Percentiles rank a stretch among this genome's conserved stretches.
Conservation (phyloP, 2,797 vertebrate genomes). For the Microctenopoma steveboyesi region DNA sequence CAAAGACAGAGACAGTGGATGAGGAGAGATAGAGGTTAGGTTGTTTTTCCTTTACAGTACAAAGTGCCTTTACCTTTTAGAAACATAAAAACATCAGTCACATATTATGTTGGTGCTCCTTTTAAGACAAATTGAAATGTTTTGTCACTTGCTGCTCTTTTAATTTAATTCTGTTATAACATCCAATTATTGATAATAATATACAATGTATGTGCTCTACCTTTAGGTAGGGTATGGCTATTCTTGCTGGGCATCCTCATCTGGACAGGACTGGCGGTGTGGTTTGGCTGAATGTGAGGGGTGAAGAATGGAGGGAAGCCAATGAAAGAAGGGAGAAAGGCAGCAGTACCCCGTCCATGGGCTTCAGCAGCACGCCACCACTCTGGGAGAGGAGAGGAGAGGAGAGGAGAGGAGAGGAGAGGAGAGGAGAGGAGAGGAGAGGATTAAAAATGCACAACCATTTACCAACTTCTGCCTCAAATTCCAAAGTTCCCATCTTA, state of each 20-base stretch:
- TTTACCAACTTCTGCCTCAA: conserved; percentile 17
- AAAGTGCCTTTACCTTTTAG: conserved; percentile 16
- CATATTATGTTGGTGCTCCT: conserved; percentile 11
- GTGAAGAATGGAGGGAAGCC: conserved; percentile 93
- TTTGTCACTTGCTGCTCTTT: conserved; percentile 5
- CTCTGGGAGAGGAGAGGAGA: conserved; percentile 80
- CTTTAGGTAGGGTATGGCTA: conserved; percentile 89
- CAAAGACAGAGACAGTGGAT: conserved; percentile 24
- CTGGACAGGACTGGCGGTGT: conserved; percentile 89
- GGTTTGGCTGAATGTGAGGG: conserved; percentile 90
- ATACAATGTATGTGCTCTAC: conserved; percentile 68
- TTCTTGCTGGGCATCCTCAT: conserved; percentile 89
- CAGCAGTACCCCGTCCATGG: conserved; percentile 87
- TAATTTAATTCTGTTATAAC: conserved; percentile 1
- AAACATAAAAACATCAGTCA: conserved; percentile 34
- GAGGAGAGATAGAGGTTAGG: conserved; percentile 19
- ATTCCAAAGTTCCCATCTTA: conserved; percentile 61
- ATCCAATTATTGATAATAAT: not conserved
- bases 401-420: conserved; percentile 44
- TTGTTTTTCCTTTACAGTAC: conserved; percentile 13
- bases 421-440: conserved; percentile 18
- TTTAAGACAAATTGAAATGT: conserved; percentile 12
- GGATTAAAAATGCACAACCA: conserved; percentile 27
- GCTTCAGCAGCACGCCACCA: conserved; percentile 95
- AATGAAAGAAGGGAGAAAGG: conserved; percentile 94